A percentile compares a stretch with the other conserved stretches of the same genome.
phyloP scores from a whole-genome alignment of 2,888 invertebrate genomes.

The Lomographa bimaculata region DNA sequence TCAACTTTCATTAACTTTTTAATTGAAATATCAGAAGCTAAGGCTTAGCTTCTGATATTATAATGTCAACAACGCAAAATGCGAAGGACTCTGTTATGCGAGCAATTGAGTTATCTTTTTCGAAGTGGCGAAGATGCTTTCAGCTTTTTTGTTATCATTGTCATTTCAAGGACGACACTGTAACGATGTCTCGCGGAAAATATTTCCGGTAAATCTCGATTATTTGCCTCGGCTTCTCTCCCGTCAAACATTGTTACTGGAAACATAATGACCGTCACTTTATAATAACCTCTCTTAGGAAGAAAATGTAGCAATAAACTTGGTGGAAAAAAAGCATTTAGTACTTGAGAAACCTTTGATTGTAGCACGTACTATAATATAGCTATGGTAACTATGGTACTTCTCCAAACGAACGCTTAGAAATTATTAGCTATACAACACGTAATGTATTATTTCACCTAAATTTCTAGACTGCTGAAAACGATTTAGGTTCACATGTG shows the following conservation, averaged over 20 bases:
- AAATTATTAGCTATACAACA: conserved; percentile 10
- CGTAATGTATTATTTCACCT: conserved; percentile 12
- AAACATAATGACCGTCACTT: conserved; percentile 45
- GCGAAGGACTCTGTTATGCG: conserved; percentile 8
- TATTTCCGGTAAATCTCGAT: conserved; percentile 39
- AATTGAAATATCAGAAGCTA: too few species aligned
- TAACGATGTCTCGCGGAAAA: conserved; percentile 31
- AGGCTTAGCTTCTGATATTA: conserved; percentile 16
- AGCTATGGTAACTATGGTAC: too few species aligned
- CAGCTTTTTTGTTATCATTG: conserved; percentile 44
- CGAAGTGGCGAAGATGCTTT: conserved; percentile 20
- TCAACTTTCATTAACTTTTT: conserved; percentile 34
- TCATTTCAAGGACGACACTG: conserved; percentile 36
- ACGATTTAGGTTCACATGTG: conserved; percentile 15
- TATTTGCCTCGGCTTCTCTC: conserved; percentile 44
- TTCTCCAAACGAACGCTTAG: conserved; percentile 15
- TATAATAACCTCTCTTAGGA: conserved; percentile 38
- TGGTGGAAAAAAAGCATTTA: conserved; percentile 36
- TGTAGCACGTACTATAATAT: too few species aligned
- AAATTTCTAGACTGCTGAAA: conserved; percentile 21
- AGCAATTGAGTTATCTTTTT: conserved; percentile 13
- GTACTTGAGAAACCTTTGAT: conserved; percentile 35
- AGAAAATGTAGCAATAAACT: conserved; percentile 37
- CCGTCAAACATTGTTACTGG: conserved; percentile 44
- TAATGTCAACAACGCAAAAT: conserved; percentile 13